Evolutionary conservation across 2,113 vertebrate genomes (phyloP).

Genomic region (Machaerirhynchus nigripectus): DNA sequence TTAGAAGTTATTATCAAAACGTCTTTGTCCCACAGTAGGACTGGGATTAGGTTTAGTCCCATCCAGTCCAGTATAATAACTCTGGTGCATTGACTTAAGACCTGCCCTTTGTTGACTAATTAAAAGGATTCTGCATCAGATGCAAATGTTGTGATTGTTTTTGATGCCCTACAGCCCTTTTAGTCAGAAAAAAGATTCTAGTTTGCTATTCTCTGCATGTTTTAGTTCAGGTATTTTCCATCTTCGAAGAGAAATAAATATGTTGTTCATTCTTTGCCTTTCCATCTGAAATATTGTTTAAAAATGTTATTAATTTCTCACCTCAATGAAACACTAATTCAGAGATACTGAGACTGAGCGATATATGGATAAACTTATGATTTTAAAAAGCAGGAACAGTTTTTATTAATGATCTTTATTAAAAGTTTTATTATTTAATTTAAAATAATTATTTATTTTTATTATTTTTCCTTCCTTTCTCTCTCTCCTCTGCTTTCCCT

Average conservation of each 20-base stretch:
- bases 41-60: constrained; percentile 11
- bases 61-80: constrained; percentile 14
- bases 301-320: background rate
- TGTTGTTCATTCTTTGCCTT: background rate
- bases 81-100: background rate
- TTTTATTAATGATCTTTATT: background rate
- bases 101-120: constrained; percentile 21
- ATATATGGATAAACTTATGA: background rate
- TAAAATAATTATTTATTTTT: too few relatives aligned
- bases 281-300: background rate
- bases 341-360: background rate
- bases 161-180: background rate
- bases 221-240: background rate
- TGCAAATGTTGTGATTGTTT: background rate
- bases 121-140: constrained; percentile 40
- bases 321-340: background rate
- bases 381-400: background rate
- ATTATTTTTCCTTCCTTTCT: background rate
- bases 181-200: background rate
- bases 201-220: background rate
- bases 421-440: too few relatives aligned
- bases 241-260: background rate
- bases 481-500: background rate
- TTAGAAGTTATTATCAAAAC: constrained; percentile 10
- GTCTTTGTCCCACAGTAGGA: constrained; percentile 19